Base-by-base conservation (phyloP, 2,888 invertebrate species). In the Siphonodentalium dalli region DNA sequence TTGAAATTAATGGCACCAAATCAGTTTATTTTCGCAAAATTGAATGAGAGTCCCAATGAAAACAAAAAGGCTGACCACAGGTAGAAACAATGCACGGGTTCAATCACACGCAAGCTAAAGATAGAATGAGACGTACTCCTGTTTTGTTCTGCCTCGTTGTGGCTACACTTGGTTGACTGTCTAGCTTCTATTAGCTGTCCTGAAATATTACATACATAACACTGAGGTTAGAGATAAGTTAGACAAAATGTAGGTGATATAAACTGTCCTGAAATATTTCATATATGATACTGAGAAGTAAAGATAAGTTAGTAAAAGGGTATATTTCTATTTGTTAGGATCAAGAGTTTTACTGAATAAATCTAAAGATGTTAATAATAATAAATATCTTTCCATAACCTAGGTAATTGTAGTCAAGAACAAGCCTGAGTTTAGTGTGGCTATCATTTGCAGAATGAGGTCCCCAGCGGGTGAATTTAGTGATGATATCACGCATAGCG, bases 101-200 rank as follows among this genome's bases (percentile, higher is more conserved):
- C 18, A 21, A 21, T 18, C n/a, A 26, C 55, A 33, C 31, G 18
- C 18, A 31, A 56, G 66, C 46, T 11, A 40, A 33, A 33, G 18
- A 52, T 29, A 46, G n/a, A 9, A 29, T 15, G 31, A 18, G 74
- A 69, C 75, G 79, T 78, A 77, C 84, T 83, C 71, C 78, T 80
- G 54, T 85, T 72, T 61, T 84, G 83, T 60, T 82, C 83, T 24
- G 83, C 83, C 71, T 85, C 84, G 63, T 83, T 84, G 56, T 80
- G 79, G 56, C 80, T 83, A 61, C 84, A 84, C 66, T 85, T 84
- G 56, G 80, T 81, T 43, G 76, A 72, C 63, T 85, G 84, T 58
- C 84, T 82, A 27, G 84, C 77, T 46, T 75, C 76, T 20, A 69
- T 65, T 37, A 80, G 67, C 37, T 65, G 66, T 47, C 74, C 78